Base-by-base conservation (phyloP, 1,140 invertebrate species). In the Papilio machaon region DNA sequence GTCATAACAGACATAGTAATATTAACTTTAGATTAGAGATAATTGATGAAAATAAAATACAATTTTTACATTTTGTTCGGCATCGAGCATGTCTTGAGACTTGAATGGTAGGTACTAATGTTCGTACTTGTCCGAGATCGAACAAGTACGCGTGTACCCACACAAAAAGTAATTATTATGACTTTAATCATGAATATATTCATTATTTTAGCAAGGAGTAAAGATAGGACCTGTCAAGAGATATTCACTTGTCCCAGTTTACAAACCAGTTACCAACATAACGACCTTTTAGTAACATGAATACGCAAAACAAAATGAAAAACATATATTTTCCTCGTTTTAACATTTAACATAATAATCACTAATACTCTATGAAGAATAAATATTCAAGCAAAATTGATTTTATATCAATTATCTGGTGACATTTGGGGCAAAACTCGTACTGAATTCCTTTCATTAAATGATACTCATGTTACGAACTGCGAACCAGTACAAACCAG, bases 371-470 rank as follows among this genome's bases (percentile, higher is more conserved):
- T n/a, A n/a, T n/a, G n/a, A 30, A 30, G 2, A 47, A 77, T 13
- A 60, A 81, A 60, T 83, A 73, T 79, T 73, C 64, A 80, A 82
- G 78, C 23, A 60, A 83, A 84, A 84, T 86, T 80, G n/a, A 79
- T 82, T 78, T 80, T 73, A 78, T 82, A 83, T 85, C 82, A 86
- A 86, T 86, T 85, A 87, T 87, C 52, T 82, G 81, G 80, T 81
- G 84, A 85, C 82, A 89, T 87, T 87, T 84, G 81, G 85, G 81
- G 73, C 86, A 76, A 30, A 54, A 82, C 74, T 76, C 74, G 81
- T 82, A 80, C 81, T 80, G 76, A 87, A 88, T 88, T 86, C 82
- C 79, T 80, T 80, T 67, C 11, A 47, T 80, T 75, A 82, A 81
- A n/a, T 38, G 58, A 79, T 83, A 30, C 77, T 82, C 54, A 78